Evolutionary conservation across 2,888 invertebrate genomes (phyloP).

Genomic region (Microctonus hyperodae): DNA sequence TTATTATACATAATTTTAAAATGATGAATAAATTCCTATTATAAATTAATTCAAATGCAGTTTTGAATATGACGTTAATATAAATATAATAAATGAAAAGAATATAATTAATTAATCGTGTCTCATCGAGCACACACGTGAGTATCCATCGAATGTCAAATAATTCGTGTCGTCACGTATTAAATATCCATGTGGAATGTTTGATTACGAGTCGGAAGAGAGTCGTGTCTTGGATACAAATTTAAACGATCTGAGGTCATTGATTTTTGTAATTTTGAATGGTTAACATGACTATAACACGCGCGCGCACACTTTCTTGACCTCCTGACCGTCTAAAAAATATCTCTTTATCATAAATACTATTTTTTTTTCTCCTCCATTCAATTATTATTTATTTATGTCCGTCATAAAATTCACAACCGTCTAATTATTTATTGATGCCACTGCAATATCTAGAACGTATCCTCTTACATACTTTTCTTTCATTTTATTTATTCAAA

Average conservation of each 20-base stretch:
- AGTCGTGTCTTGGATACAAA: constrained; percentile 5
- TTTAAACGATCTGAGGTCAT: constrained; percentile 24
- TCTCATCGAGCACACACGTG: background rate
- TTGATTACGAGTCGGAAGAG: constrained; percentile 21
- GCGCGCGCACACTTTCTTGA: constrained; percentile 19
- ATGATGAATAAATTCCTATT: too few species aligned
- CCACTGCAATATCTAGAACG: background rate
- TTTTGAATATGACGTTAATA: too few species aligned
- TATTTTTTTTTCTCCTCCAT: background rate
- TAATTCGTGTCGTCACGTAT: constrained; percentile 16
- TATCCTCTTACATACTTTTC: too few species aligned
- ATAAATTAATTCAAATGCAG: too few species aligned
- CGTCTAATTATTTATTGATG: background rate
- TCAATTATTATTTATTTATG: constrained; percentile 4
- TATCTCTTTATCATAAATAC: background rate
- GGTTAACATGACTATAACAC: constrained; percentile 10
- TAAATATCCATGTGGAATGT: constrained; percentile 16
- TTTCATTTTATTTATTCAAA: background rate
- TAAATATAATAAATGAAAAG: too few species aligned
- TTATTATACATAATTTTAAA: too few species aligned
- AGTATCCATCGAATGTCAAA: background rate
- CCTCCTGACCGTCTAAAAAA: constrained; percentile 21
- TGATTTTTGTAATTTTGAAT: constrained; percentile 14
- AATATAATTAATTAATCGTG: background rate
- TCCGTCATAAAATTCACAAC: background rate